Evolutionary conservation across 2,888 invertebrate genomes (phyloP).

Genomic region (Didymodactylos carnosus): DNA sequence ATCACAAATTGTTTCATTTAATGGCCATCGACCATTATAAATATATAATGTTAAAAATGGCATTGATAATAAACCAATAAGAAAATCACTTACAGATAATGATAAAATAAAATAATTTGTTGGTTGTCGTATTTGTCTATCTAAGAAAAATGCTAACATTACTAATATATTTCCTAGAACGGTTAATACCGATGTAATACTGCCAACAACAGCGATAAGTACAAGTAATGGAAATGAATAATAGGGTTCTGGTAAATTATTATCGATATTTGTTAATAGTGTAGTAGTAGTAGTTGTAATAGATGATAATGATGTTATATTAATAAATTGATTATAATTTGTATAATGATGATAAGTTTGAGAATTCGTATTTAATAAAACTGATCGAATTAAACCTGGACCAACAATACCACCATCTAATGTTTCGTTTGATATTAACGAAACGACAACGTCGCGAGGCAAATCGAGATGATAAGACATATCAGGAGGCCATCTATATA

Average conservation of each 20-base stretch:
- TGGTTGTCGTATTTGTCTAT: conserved; percentile 69
- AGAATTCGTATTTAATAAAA: too few species aligned
- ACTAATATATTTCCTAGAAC: conserved; percentile 72
- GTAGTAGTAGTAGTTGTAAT: background rate
- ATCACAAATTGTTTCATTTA: conserved; percentile 83
- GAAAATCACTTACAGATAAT: conserved; percentile 80
- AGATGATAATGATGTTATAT: background rate
- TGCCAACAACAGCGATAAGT: background rate
- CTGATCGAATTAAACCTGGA: too few species aligned
- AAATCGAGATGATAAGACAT: too few species aligned
- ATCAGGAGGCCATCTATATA: too few species aligned
- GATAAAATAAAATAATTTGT: conserved; percentile 99
- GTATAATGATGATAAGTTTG: too few species aligned
- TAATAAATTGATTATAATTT: too few species aligned
- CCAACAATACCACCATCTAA: too few species aligned
- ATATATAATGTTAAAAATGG: conserved; percentile 96
- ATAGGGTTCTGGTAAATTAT: background rate
- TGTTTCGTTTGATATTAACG: too few species aligned
- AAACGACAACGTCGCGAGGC: too few species aligned
- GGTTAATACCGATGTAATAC: conserved; percentile 10
- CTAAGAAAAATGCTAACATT: conserved; percentile 76
- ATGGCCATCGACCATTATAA: conserved; percentile 70
- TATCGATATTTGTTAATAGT: background rate
- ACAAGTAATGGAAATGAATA: background rate
- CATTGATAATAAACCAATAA: conserved; percentile 92